phyloP scores from a whole-genome alignment of 2,888 invertebrate genomes.

The Drosophila nigritarsus region DNA sequence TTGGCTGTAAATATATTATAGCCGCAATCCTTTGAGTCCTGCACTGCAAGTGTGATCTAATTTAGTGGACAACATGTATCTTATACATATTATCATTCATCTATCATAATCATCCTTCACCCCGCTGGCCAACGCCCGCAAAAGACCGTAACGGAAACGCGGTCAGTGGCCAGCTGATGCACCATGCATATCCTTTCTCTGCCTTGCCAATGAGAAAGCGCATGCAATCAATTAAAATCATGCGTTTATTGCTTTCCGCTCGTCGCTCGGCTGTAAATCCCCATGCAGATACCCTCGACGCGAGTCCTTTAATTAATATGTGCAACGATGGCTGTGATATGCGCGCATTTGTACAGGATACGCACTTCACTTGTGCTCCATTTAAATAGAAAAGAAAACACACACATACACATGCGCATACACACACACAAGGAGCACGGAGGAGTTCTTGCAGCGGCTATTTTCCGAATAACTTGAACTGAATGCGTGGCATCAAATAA shows the following conservation, averaged over 20 bases:
- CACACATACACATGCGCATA: constrained; percentile 10
- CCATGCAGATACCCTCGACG: constrained; percentile 6
- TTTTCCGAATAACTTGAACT: constrained; percentile 81
- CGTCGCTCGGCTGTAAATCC: constrained; percentile 24
- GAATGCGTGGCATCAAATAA: constrained; percentile 76
- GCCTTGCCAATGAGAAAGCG: constrained; percentile 20
- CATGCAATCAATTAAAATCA: constrained; percentile 61
- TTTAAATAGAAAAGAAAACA: constrained; percentile 79
- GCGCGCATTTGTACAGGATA: constrained; percentile 35
- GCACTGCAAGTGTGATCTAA: background rate
- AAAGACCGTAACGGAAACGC: background rate
- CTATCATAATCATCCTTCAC: constrained; percentile 1
- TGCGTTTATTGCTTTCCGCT: constrained; percentile 52
- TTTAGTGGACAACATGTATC: background rate
- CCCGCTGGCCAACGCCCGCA: constrained; percentile 5
- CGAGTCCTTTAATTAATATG: constrained; percentile 74
- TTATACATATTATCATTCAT: constrained; percentile 7
- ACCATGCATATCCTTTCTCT: constrained; percentile 3
- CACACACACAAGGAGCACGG: constrained; percentile 10
- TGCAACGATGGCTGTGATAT: constrained; percentile 59
- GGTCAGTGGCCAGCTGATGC: constrained; percentile 16
- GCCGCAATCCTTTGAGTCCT: background rate
- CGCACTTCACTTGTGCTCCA: constrained; percentile 81
- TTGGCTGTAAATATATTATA: background rate
- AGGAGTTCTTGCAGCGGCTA: constrained; percentile 65